phyloP scores from a whole-genome alignment of 2,113 vertebrate species.

The Peromyscus polionotus region DNA sequence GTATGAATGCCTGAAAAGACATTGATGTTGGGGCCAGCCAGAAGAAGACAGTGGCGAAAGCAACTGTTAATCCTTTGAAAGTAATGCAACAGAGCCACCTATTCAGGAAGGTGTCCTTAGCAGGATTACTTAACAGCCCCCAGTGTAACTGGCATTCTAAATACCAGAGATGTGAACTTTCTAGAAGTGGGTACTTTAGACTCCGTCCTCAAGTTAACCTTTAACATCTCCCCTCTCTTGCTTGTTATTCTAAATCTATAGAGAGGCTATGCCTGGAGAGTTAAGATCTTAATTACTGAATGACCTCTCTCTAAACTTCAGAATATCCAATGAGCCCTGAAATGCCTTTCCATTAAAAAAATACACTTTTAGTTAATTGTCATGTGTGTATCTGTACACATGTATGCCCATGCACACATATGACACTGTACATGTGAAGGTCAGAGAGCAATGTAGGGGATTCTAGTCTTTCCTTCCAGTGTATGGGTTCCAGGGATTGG shows the following conservation, averaged over 20 bases:
- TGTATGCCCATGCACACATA: background rate
- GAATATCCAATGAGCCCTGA: background rate
- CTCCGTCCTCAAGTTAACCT: background rate
- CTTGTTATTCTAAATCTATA: background rate
- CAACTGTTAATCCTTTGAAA: conserved; percentile 6
- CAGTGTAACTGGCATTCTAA: background rate
- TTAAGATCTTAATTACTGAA: background rate
- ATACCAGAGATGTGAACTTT: background rate
- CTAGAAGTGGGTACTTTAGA: background rate
- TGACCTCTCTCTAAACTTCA: background rate
- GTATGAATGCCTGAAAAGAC: background rate
- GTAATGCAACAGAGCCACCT: background rate
- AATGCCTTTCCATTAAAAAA: background rate
- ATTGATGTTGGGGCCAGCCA: background rate
- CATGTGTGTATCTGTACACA: background rate
- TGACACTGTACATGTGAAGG: background rate
- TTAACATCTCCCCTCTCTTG: background rate
- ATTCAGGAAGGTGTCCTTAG: background rate
- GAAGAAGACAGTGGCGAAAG: background rate
- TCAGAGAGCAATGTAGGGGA: background rate
- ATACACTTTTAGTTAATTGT: background rate
- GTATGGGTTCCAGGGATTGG: background rate
- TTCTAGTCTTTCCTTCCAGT: background rate
- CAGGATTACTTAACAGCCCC: background rate
- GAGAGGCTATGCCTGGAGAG: background rate